These are phyloP conservation scores for Ispidina lecontei DNA, from an alignment of 2,797 vertebrate genomes.

Conservation along the genomic window DNA sequence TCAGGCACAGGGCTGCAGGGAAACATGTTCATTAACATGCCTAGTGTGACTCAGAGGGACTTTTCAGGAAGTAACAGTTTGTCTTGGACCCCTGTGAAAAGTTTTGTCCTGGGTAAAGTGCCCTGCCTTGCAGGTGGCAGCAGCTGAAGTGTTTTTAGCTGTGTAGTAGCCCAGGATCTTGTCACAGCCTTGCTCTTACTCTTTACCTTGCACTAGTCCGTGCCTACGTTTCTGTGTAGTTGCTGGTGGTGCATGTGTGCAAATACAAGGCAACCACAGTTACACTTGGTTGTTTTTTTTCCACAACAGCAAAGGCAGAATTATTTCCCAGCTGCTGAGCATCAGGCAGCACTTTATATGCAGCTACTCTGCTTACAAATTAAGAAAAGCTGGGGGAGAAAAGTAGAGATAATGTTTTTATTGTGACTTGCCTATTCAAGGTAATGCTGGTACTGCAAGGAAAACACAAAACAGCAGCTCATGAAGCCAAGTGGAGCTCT, in stretches of 20 bases:
- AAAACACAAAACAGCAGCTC: neutral
- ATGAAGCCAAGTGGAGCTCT: neutral
- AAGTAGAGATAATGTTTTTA: neutral
- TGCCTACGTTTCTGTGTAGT: rapidly evolving
- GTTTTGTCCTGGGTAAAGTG: neutral
- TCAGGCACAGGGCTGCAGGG: rapidly evolving
- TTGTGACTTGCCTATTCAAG: neutral
- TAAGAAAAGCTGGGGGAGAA: neutral
- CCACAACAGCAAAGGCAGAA: neutral
- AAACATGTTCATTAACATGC: rapidly evolving
- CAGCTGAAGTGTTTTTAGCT: neutral
- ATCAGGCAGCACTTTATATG: neutral
- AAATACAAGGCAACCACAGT: neutral
- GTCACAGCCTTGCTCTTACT: neutral
- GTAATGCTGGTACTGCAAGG: neutral
- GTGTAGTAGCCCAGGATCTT: neutral
- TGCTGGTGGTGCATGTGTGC: rapidly evolving
- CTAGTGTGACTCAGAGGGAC: rapidly evolving
- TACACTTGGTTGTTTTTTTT: too few relatives aligned
- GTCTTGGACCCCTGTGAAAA: neutral
- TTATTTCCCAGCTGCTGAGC: neutral
- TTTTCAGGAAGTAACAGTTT: neutral
- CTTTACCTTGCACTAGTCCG: neutral
- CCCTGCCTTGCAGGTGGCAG: neutral
- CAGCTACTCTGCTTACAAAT: neutral